Evolutionary conservation across 2,113 vertebrate genomes (phyloP).

Genomic region (Mastomys coucha): DNA sequence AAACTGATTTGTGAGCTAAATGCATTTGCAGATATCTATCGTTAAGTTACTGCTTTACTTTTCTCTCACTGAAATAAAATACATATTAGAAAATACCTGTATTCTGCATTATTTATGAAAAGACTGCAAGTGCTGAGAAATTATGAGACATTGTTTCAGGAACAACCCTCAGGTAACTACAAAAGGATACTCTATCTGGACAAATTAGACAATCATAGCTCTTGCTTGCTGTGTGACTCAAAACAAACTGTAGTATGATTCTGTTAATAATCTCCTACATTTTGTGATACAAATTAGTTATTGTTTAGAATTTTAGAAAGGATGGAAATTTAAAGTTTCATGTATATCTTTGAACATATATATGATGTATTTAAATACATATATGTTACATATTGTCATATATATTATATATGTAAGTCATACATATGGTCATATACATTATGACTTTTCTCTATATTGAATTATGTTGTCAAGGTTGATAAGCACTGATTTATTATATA

Average conservation of each 20-base stretch:
- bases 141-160: not conserved
- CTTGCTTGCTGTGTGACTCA: not conserved
- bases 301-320: not conserved
- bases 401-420: not conserved
- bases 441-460: not conserved
- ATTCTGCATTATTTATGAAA: not conserved
- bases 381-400: not conserved
- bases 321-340: not conserved
- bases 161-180: not conserved
- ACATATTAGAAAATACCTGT: not conserved
- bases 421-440: too few relatives aligned
- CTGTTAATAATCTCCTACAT: not conserved
- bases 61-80: constrained; percentile 31
- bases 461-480: not conserved
- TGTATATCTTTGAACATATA: not conserved
- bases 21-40: not conserved
- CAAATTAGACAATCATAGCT: not conserved
- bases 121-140: not conserved
- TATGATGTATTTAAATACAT: too few relatives aligned
- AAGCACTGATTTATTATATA: not conserved
- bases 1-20: not conserved
- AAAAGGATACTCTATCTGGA: not conserved
- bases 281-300: not conserved
- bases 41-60: not conserved
- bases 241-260: not conserved